Evolutionary conservation across 2,797 vertebrate species (phyloP), one percentile per base, ranked within the genome.

Genomic region (Caiman crocodilus): DNA sequence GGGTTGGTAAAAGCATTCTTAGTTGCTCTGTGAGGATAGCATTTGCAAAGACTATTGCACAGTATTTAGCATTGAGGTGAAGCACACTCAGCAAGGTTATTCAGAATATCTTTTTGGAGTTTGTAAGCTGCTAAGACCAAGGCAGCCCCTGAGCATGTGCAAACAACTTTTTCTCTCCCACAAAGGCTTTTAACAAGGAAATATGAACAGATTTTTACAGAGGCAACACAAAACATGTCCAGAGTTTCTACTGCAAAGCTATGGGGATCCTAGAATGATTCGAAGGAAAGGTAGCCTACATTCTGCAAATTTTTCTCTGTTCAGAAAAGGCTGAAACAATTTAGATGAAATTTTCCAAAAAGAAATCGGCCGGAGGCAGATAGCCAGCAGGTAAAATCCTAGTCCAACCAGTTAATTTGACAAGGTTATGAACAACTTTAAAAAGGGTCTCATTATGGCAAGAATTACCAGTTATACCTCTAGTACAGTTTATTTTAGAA

Each of bases 391-490:
- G 2, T 92, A 93, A 93, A 94, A 77, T 93, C 92, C 84, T 84
- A 94, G 90, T 93, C 79, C 64, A 90, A 89, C 69, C 64, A 79
- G 76, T 94, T 94, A 80, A 60, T 94, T 90, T 91, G 91, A 64
- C 88, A 84, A 87, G 91, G 69, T 84, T 88, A 91, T 84, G 91
- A 96, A 59, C 26, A 80, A 71, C 28, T 85, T 83, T 35, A 93
- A 0, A 84, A 82, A 76, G 79, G 74, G 26, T 79, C 30, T 80
- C 93, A 58, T 61, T 90, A 11, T 86, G 64, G 79, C 79, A 94
- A 84, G 78, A 50, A 50, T 10, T 50, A 50, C 42, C 42, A 50
- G 42, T 50, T 50, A 50, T 50, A 50, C 42, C 10, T 50, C 42
- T 81, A 85, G 74, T 79, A 30, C 16, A n/a, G 15, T 92, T 91